These are phyloP conservation scores for Argyresthia albistria DNA, from an alignment of 2,888 invertebrate genomes.

Conservation along the genomic window DNA sequence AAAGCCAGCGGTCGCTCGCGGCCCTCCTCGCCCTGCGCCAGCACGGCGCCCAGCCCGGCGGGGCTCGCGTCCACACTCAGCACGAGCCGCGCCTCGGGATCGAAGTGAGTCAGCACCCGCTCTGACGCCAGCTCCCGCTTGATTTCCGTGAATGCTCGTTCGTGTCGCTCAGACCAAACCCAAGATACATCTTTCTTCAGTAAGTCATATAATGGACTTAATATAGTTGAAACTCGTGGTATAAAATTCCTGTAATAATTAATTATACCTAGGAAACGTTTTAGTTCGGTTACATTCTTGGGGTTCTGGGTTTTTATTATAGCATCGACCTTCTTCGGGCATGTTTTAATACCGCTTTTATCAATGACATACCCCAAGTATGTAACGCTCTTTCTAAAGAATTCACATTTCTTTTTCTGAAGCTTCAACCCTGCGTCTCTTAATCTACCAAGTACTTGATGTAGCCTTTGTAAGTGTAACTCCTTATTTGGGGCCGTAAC, in stretches of 20 bases:
- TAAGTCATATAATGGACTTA: slow-evolving; percentile 10
- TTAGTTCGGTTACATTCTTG: slow-evolving; percentile 7
- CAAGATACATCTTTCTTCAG: slow-evolving; percentile 5
- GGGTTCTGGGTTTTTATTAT: slow-evolving; percentile 7
- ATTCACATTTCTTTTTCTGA: slow-evolving; percentile 11
- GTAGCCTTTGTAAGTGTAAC: slow-evolving; percentile 8
- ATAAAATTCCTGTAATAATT: slow-evolving; percentile 12
- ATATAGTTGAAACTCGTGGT: slow-evolving; percentile 8
- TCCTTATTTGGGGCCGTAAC: slow-evolving; percentile 9
- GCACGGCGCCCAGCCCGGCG: neutral
- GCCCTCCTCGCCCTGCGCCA: neutral
- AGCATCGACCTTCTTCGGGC: slow-evolving; percentile 8
- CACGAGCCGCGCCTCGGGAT: neutral
- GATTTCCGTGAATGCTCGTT: neutral
- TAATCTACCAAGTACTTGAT: slow-evolving; percentile 7
- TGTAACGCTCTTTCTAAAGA: slow-evolving; percentile 9
- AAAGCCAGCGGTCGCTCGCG: slow-evolving; percentile 9
- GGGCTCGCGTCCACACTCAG: slow-evolving; percentile 3
- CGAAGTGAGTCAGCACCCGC: neutral
- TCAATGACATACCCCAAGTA: slow-evolving; percentile 10
- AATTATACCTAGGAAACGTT: slow-evolving; percentile 10
- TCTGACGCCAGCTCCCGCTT: neutral
- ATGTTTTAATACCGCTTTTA: slow-evolving; percentile 7
- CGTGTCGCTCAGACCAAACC: slow-evolving; percentile 7
- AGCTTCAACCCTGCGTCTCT: slow-evolving; percentile 9